phyloP scores from a whole-genome alignment of 2,888 invertebrate genomes.

The Tinea trinotella region DNA sequence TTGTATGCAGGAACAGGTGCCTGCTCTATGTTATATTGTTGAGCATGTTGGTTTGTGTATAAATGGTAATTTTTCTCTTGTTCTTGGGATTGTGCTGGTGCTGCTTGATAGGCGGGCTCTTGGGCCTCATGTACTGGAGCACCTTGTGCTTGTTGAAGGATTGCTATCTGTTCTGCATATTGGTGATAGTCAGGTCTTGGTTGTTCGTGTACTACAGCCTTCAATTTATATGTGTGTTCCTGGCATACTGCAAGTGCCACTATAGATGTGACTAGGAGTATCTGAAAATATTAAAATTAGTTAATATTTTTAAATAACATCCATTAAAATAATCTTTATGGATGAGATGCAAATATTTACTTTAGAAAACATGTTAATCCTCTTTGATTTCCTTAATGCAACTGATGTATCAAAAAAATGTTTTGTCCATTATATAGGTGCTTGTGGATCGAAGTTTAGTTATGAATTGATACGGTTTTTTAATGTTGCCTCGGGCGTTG shows the following conservation, averaged over 20 bases:
- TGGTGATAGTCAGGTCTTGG: conserved; percentile 37
- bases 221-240: conserved; percentile 40
- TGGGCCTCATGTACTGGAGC: conserved; percentile 8
- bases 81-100: not conserved
- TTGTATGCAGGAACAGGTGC: not conserved
- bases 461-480: conserved; percentile 26
- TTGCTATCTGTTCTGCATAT: conserved; percentile 33
- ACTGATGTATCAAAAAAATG: conserved; percentile 67
- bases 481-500: conserved; percentile 52
- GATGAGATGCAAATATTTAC: conserved; percentile 34
- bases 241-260: conserved; percentile 37
- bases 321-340: not conserved
- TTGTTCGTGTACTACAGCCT: conserved; percentile 35
- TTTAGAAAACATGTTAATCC: conserved; percentile 62
- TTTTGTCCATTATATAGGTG: conserved; percentile 67
- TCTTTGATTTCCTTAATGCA: conserved; percentile 63
- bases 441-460: conserved; percentile 8
- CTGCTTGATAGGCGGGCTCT: not conserved
- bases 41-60: conserved; percentile 3
- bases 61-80: conserved; percentile 1
- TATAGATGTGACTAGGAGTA: not conserved
- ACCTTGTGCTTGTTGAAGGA: conserved; percentile 28
- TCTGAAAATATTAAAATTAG: not conserved
- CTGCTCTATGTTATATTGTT: conserved; percentile 8
- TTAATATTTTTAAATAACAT: not conserved